Percentiles rank a stretch among this genome's conserved stretches.
Evolutionary conservation across 2,113 vertebrate species (phyloP).

Genomic region (Macaca nemestrina): DNA sequence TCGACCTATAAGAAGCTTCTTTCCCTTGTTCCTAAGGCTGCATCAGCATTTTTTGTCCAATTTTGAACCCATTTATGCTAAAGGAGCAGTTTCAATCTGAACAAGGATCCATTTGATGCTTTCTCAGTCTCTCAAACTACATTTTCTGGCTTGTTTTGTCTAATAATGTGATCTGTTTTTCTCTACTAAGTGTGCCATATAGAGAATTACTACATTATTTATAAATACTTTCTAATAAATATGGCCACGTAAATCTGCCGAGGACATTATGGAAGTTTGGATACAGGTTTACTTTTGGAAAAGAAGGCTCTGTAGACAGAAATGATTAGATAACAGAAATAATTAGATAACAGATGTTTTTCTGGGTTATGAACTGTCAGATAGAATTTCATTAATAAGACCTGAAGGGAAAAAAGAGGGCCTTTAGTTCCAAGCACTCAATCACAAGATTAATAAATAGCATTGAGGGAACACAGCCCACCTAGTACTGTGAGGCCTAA

Average conservation of each 20-base stretch:
- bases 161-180: background rate
- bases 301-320: background rate
- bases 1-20: background rate
- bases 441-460: background rate
- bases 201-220: background rate
- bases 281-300: background rate
- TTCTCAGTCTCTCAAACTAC: background rate
- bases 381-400: background rate
- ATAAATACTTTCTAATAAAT: background rate
- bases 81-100: background rate
- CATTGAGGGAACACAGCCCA: background rate
- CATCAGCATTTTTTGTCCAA: background rate
- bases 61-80: background rate
- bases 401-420: background rate
- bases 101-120: background rate
- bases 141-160: conserved; percentile 5
- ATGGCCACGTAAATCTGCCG: background rate
- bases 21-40: background rate
- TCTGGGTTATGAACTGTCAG: background rate
- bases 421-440: background rate
- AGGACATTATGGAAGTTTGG: background rate
- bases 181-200: background rate
- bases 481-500: background rate
- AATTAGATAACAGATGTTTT: background rate
- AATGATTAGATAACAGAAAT: background rate